Conservation (phyloP, 2,113 vertebrate species). For the Solea senegalensis region DNA sequence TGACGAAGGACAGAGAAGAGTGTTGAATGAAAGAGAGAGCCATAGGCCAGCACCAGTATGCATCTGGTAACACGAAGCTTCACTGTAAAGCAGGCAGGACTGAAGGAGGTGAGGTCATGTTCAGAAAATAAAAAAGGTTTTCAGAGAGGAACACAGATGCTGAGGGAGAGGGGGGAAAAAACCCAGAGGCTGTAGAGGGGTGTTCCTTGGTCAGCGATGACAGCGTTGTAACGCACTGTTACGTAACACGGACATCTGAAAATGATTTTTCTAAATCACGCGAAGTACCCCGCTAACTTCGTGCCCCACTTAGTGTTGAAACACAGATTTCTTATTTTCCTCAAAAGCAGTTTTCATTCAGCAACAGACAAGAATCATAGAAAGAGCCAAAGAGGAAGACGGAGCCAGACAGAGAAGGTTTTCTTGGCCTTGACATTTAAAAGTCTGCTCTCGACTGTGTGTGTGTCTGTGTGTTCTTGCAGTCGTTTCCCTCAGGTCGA, state of each 20-base stretch:
- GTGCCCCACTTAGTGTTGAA: conserved; percentile 50
- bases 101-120: conserved; percentile 19
- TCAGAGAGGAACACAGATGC: neutral
- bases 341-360: conserved; percentile 18
- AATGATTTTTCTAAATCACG: conserved; percentile 50
- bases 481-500: conserved; percentile 7
- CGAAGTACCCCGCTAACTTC: conserved; percentile 52
- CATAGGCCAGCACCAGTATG: conserved; percentile 48
- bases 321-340: conserved; percentile 34
- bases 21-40: conserved; percentile 28
- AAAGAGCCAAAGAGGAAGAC: conserved; percentile 15
- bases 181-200: conserved; percentile 16
- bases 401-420: neutral
- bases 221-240: conserved; percentile 54
- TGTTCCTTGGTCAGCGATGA: conserved; percentile 36
- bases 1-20: conserved; percentile 31
- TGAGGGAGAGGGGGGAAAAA: neutral
- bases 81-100: conserved; percentile 20
- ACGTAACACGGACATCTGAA: conserved; percentile 74
- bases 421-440: neutral
- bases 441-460: neutral
- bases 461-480: conserved; percentile 4
- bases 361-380: conserved; percentile 6
- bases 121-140: conserved; percentile 49
- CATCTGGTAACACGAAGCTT: conserved; percentile 58